A percentile compares a stretch with the other conserved stretches of the same genome.
Conservation (phyloP, 2,888 invertebrate species). For the Drosophila percnosoma region DNA sequence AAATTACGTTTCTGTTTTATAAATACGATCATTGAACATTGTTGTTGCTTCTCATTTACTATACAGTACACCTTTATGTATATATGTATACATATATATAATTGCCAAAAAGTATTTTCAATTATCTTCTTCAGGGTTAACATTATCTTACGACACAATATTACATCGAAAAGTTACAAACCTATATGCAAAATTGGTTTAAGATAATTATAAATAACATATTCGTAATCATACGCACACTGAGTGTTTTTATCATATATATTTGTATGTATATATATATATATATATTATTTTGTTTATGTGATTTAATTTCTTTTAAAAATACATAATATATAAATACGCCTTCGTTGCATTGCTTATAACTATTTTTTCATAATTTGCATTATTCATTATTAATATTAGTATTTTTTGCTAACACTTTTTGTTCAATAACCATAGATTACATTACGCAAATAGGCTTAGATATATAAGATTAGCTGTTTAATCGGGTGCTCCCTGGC, state of each 20-base stretch:
- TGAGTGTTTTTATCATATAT: slow-evolving; percentile 13
- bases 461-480: slow-evolving; percentile 38
- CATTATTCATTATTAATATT: slow-evolving; percentile 36
- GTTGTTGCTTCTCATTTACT: slow-evolving; percentile 39
- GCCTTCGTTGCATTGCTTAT: slow-evolving; percentile 54
- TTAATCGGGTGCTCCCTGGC: slow-evolving; percentile 33
- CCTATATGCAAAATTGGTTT: slow-evolving; percentile 67
- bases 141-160: slow-evolving; percentile 59
- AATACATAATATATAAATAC: slow-evolving; percentile 78
- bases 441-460: slow-evolving; percentile 63
- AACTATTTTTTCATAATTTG: slow-evolving; percentile 32
- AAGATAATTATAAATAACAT: slow-evolving; percentile 41
- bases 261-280: neutral
- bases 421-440: slow-evolving; percentile 62
- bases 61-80: slow-evolving; percentile 21
- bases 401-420: slow-evolving; percentile 38
- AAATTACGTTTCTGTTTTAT: slow-evolving; percentile 40
- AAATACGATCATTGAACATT: slow-evolving; percentile 60
- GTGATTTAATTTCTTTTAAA: slow-evolving; percentile 72
- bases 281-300: slow-evolving; percentile 20
- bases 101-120: slow-evolving; percentile 65
- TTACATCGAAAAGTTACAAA: slow-evolving; percentile 72
- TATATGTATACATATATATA: slow-evolving; percentile 30
- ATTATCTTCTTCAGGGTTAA: slow-evolving; percentile 52
- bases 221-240: slow-evolving; percentile 30